These are phyloP conservation scores for Butastur rufipennis DNA, from an alignment of 2,113 vertebrate genomes.

Conservation along the genomic window DNA sequence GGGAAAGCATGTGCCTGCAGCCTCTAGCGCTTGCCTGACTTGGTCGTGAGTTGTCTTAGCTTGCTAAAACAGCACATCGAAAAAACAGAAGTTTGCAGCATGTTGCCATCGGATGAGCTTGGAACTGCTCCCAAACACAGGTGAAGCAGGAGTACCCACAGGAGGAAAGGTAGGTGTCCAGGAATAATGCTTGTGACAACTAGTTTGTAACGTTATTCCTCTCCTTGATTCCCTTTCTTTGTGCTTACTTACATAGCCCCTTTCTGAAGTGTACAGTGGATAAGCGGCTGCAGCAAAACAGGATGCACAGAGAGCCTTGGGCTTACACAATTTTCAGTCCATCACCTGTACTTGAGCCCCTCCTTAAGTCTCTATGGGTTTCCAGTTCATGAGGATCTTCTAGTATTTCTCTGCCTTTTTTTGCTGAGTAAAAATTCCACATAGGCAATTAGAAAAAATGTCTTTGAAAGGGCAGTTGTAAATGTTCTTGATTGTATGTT, in stretches of 20 bases:
- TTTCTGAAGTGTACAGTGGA: neutral
- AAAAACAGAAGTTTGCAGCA: neutral
- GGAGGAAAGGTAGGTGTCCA: neutral
- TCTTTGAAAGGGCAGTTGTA: neutral
- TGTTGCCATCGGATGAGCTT: neutral
- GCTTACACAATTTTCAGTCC: neutral
- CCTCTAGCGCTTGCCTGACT: neutral
- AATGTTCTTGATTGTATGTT: neutral
- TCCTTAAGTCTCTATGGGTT: neutral
- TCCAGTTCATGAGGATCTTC: neutral
- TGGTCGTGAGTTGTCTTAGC: fast-evolving
- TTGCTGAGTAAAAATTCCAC: neutral
- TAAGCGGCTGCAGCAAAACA: neutral
- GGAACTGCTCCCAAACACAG: neutral
- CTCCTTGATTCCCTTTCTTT: neutral
- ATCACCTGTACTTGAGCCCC: neutral
- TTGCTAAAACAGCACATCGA: neutral
- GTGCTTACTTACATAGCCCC: neutral
- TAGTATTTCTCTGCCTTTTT: neutral
- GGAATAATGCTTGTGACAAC: neutral
- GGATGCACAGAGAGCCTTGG: neutral
- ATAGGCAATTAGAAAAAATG: neutral
- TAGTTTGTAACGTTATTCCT: neutral
- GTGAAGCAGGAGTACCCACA: neutral
- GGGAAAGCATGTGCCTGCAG: neutral